Evolutionary conservation across 2,113 vertebrate species (phyloP).

Genomic region (Antechinus flavipes): DNA sequence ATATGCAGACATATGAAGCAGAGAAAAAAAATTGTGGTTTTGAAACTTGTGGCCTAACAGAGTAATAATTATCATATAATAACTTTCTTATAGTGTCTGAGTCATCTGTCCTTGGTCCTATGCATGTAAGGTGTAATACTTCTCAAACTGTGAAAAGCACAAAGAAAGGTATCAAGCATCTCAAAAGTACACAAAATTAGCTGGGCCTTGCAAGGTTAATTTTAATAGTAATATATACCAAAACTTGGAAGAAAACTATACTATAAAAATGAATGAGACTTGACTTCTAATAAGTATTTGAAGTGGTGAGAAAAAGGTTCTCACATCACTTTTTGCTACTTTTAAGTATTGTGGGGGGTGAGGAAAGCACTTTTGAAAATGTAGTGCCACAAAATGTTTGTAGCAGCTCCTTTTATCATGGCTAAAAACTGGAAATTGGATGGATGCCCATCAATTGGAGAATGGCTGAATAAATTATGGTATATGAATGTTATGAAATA

Average conservation of each 20-base stretch:
- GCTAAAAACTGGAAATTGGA: no score
- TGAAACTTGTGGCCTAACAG: neutral
- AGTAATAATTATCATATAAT: neutral
- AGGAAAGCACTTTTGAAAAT: neutral
- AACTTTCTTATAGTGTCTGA: neutral
- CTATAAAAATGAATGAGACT: neutral
- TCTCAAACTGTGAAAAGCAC: neutral
- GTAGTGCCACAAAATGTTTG: neutral
- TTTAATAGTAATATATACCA: neutral
- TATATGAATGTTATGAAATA: no score
- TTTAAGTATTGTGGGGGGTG: neutral
- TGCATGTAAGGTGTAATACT: neutral
- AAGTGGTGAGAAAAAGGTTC: neutral
- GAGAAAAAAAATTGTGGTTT: neutral
- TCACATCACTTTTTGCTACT: neutral
- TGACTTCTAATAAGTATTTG: neutral
- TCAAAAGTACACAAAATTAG: neutral
- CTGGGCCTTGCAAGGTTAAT: neutral
- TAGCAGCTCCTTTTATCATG: no score
- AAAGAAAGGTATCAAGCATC: neutral
- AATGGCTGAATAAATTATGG: no score
- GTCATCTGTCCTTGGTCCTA: neutral
- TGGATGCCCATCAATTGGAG: no score
- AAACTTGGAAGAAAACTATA: neutral
- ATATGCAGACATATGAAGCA: neutral